These are phyloP conservation scores for Myiozetetes cayanensis DNA, from an alignment of 2,113 vertebrate species.

Conservation along the genomic window DNA sequence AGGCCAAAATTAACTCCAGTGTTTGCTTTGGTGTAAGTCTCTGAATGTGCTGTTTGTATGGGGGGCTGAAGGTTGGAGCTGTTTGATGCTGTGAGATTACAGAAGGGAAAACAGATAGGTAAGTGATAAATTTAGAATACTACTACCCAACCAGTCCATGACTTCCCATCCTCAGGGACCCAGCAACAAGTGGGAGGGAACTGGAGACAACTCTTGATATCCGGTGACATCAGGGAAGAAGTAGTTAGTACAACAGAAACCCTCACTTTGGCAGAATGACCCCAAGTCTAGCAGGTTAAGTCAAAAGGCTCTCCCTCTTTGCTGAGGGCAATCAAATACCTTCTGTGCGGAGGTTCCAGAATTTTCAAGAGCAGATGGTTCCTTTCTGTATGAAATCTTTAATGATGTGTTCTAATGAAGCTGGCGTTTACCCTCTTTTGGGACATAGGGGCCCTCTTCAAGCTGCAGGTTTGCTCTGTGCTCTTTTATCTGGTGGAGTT, in stretches of 20 bases:
- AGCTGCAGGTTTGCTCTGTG: neutral
- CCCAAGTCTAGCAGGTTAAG: neutral
- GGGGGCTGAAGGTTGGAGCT: neutral
- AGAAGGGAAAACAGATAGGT: neutral
- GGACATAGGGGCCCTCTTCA: neutral
- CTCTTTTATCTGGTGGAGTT: neutral
- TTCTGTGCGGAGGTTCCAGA: neutral
- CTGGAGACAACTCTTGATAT: neutral
- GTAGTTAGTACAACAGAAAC: neutral
- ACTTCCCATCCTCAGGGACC: neutral
- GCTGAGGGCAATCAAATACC: neutral
- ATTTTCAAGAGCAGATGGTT: neutral
- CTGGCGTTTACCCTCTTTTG: neutral
- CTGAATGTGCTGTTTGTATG: neutral
- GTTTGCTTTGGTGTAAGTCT: neutral
- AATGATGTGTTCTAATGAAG: slow-evolving; percentile 33
- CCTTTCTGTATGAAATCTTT: slow-evolving; percentile 12
- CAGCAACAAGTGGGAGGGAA: neutral
- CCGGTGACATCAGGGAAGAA: neutral
- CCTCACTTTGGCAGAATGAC: neutral
- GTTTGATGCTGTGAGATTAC: neutral
- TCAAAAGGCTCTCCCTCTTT: neutral
- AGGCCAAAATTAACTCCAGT: neutral
- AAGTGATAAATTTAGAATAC: neutral
- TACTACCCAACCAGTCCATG: neutral